Evolutionary conservation across 2,797 vertebrate genomes (phyloP).

Genomic region (Alfaro cultratus): DNA sequence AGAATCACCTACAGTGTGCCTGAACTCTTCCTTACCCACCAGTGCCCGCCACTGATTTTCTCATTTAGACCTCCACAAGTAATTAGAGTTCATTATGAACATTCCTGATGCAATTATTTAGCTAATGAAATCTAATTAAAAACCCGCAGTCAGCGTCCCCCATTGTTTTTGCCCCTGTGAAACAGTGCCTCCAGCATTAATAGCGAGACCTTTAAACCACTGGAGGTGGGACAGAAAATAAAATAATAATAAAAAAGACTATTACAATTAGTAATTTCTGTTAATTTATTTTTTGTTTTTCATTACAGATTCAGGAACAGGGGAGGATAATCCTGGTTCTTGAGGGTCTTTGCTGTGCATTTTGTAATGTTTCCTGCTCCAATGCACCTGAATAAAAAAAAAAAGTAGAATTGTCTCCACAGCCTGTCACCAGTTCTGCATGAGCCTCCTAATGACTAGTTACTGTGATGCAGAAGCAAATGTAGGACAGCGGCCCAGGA

Average conservation of each 20-base stretch:
- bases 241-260: neutral
- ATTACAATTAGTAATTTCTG: neutral
- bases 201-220: constrained; percentile 42
- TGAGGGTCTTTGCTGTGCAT: neutral
- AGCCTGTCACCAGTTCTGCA: neutral
- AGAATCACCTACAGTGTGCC: constrained; percentile 62
- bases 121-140: constrained; percentile 75
- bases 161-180: constrained; percentile 58
- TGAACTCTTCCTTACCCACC: constrained; percentile 58
- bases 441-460: neutral
- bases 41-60: constrained; percentile 69
- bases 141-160: constrained; percentile 58
- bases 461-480: neutral
- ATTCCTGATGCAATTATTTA: constrained; percentile 78
- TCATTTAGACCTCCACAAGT: constrained; percentile 74
- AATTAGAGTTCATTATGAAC: constrained; percentile 78
- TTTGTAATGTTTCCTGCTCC: neutral
- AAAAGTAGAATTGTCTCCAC: neutral
- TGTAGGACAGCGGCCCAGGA: neutral
- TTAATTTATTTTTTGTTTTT: neutral
- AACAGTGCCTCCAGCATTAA: constrained; percentile 40
- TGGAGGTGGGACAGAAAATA: constrained; percentile 18
- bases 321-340: neutral
- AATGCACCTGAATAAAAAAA: neutral
- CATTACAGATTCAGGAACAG: neutral